Base-by-base conservation (phyloP, 2,888 invertebrate species). In the Sarcophaga subvicina region DNA sequence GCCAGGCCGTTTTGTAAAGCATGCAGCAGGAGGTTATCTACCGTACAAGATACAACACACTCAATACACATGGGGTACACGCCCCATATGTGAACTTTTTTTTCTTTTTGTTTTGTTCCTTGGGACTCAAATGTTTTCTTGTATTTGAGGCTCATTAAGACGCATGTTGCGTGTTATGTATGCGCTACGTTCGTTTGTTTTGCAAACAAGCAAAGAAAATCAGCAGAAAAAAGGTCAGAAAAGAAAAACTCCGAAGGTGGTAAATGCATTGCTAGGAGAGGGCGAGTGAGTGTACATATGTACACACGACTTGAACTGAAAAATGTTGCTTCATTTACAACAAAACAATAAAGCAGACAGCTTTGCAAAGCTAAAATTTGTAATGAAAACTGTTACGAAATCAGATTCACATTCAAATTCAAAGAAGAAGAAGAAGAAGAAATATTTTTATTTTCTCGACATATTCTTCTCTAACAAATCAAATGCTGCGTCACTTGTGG, bases 401-500 rank as follows among this genome's bases (percentile, higher is more conserved):
- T 49, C 54, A 14, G 14, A 12, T 14, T 54, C 17, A 14, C 14
- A 54, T 54, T 54, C 17, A 54, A 8, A 37, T 37, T 37, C 37
- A 37, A 37, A 37, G 37, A 37, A 37, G 54, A 54, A 49, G 54
- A 54, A 49, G 4, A 54, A 54, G 17, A 17, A 4, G 5, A 54
- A 2, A 54, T 54, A 14, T 54, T 17, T 54, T 17, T 54, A 4
- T 54, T 54, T 54, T 54, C 17, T 17, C 12, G 4, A 54, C 54
- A 37, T 37, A 10, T 80, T 82, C 66, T 67, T 66, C 73, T 73
- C 80, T 77, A 71, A 62, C 25, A 60, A 84, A 85, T 81, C 77
- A 84, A 87, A 81, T 83, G 85, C 87, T 83, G 85, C 87, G 88
- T 88, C 88, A 88, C 88, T 88, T 88, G 88, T 88, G 88, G 88